These are phyloP conservation scores for Eumeta japonica DNA, from an alignment of 1,140 invertebrate species.

Conservation along the genomic window DNA sequence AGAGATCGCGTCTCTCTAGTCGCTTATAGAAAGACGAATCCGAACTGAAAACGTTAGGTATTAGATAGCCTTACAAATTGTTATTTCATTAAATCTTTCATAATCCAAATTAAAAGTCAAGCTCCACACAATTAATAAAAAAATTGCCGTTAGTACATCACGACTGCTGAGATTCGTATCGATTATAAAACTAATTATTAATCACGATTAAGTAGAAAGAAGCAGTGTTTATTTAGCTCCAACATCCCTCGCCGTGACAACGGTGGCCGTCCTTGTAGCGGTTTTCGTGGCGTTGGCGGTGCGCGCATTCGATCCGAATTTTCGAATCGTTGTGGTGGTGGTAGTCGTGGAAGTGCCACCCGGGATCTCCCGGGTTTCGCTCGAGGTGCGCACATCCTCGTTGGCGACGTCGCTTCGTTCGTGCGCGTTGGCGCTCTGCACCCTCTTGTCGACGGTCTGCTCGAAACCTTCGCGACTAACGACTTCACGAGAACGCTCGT, in stretches of 20 bases:
- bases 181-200: too few relatives aligned
- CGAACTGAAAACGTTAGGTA: too few relatives aligned
- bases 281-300: constrained; percentile 33
- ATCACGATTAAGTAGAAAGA: too few relatives aligned
- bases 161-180: too few relatives aligned
- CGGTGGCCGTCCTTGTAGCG: constrained; percentile 35
- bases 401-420: constrained; percentile 31
- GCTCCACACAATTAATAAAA: too few relatives aligned
- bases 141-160: too few relatives aligned
- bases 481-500: constrained; percentile 26
- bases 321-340: constrained; percentile 40
- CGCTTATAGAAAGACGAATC: too few relatives aligned
- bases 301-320: constrained; percentile 36
- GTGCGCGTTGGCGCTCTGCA: constrained; percentile 32
- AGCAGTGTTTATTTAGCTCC: constrained; percentile 49
- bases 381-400: constrained; percentile 37
- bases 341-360: constrained; percentile 40
- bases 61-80: too few relatives aligned
- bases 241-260: constrained; percentile 37
- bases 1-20: too few relatives aligned
- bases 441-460: constrained; percentile 30
- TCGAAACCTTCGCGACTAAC: constrained; percentile 34
- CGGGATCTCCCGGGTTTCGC: constrained; percentile 34
- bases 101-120: too few relatives aligned
- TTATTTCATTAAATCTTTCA: too few relatives aligned